Base-by-base conservation (phyloP, 1,140 invertebrate genomes). In the Probaryconus sp. region DNA sequence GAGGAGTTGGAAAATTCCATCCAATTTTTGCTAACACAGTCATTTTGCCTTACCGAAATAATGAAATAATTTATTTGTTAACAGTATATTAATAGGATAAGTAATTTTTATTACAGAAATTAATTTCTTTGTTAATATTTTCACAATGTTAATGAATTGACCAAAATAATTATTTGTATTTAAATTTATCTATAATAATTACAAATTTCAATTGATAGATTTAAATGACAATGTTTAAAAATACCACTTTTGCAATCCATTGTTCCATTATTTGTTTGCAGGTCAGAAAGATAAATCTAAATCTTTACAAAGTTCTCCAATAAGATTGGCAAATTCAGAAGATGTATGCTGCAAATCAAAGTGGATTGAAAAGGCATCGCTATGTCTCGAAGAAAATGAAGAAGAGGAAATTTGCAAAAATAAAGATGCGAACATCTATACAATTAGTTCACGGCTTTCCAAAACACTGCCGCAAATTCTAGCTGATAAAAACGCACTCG, bases 391-490 rank as follows among this genome's bases (percentile, higher is more conserved):
- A 68, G 80, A 84, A 72, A 80, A 86, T 78, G 84, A 86, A 69
- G 83, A 83, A 77, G 76, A 85, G 20, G 76, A 79, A 43, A 58
- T 77, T 0, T 38, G 69, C 11, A 58, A 75, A 4, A 68, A 65
- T 2, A 71, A 79, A 5, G 69, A 71, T 11, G 48, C 21, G 20
- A 78, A 82, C 37, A 58, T 79, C 2, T 79, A 73, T 24, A 75
- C 61, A 5, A 82, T 83, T 14, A 63, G 75, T 21, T 92, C 92
- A 4, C 85, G 88, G 10, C 81, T 93, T 4, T 92, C 90, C 0
- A 92, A 92, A 83, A 90, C 90, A 2, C 81, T 94, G 10, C 74
- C 83, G 9, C 91, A 94, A 58, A 90, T 94, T 51, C 82, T 95
- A 1, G 81, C 87, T 11, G 93, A 94, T 76, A 91, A 92, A 75